A percentile compares a stretch with the other conserved stretches of the same genome.
phyloP scores from a whole-genome alignment of 37 sponge, comb jelly and placozoan genomes.

The Hormiphora californensis region DNA sequence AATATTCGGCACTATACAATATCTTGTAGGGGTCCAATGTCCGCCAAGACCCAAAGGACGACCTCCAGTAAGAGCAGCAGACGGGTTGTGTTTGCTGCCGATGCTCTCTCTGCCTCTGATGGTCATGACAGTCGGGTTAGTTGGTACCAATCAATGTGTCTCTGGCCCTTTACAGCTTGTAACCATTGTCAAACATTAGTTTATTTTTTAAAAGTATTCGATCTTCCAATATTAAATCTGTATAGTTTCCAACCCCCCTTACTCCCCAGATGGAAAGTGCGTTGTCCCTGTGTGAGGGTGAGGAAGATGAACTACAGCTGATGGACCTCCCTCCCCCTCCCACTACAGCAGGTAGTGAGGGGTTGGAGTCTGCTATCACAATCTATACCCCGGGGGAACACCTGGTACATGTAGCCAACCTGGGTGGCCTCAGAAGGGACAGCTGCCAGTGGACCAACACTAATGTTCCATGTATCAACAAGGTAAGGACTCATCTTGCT shows the following conservation, averaged over 20 bases:
- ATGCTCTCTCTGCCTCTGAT: neutral
- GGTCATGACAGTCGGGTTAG: too few relatives aligned
- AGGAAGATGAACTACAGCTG: neutral
- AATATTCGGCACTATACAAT: too few relatives aligned
- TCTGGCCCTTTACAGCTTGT: too few relatives aligned
- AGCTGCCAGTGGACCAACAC: constrained; percentile 50
- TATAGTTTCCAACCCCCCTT: too few relatives aligned
- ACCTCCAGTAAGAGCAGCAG: constrained; percentile 43
- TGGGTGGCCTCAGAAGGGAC: constrained; percentile 26
- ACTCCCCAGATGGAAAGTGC: constrained; percentile 23
- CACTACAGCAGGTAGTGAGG: constrained; percentile 1
- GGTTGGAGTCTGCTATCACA: constrained; percentile 16
- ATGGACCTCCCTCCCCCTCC: constrained; percentile 9
- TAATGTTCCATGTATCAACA: constrained; percentile 47
- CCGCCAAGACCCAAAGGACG: constrained; percentile 6
- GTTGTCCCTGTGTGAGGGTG: neutral
- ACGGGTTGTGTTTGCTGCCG: constrained; percentile 21
- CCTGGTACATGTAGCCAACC: constrained; percentile 6
- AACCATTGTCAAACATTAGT: too few relatives aligned
- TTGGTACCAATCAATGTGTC: too few relatives aligned
- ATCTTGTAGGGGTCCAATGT: constrained; percentile 26
- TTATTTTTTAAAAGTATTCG: too few relatives aligned
- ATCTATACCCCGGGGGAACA: constrained; percentile 42
- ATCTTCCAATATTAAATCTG: too few relatives aligned
- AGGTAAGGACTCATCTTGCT: neutral